Percentiles rank a stretch among this genome's conserved stretches.
Conservation (phyloP, 2,797 vertebrate species). For the Danionella dracula region DNA sequence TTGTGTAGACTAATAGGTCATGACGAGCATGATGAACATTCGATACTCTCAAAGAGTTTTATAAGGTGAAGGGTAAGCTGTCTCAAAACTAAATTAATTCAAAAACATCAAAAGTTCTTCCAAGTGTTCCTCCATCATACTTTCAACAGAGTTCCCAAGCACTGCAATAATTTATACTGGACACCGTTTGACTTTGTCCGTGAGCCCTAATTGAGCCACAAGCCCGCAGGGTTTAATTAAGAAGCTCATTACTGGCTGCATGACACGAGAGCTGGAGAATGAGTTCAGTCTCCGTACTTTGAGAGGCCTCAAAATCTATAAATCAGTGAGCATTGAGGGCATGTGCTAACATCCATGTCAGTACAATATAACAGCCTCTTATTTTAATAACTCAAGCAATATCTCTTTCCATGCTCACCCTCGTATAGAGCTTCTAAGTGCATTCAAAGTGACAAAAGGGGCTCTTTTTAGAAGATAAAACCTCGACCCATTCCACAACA, state of each 20-base stretch:
- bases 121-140: neutral
- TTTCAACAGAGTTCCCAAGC: neutral
- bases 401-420: neutral
- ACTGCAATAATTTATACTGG: slow-evolving; percentile 31
- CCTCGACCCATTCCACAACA: neutral
- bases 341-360: neutral
- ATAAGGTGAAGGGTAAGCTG: slow-evolving; percentile 9
- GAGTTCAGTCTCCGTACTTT: slow-evolving; percentile 23
- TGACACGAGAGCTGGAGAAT: slow-evolving; percentile 18
- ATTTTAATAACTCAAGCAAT: neutral
- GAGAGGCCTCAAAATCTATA: slow-evolving; percentile 35
- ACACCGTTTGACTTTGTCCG: slow-evolving; percentile 51
- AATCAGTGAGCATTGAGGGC: slow-evolving; percentile 23
- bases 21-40: slow-evolving; percentile 84
- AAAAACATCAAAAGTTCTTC: neutral
- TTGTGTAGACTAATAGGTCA: slow-evolving; percentile 71
- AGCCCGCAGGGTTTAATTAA: slow-evolving; percentile 49
- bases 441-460: neutral
- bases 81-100: neutral
- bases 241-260: slow-evolving; percentile 40
- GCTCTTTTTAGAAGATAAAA: neutral
- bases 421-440: slow-evolving; percentile 1
- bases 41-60: slow-evolving; percentile 45
- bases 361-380: neutral
- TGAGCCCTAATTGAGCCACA: slow-evolving; percentile 61